These are phyloP conservation scores for Oriolus oriolus DNA, from an alignment of 2,113 vertebrate genomes.

Conservation along the genomic window DNA sequence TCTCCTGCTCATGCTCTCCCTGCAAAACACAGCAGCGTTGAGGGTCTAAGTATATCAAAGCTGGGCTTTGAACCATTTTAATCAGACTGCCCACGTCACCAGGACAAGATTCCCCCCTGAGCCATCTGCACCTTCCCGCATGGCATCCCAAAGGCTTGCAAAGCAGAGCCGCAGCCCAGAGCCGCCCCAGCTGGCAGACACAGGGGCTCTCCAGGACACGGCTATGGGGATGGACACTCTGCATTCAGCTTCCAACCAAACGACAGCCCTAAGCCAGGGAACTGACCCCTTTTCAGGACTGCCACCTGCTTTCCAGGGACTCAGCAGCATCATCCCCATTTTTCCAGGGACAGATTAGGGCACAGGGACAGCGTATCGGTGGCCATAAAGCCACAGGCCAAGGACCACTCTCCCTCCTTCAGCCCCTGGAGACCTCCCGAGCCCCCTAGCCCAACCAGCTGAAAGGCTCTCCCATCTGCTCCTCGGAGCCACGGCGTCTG, in stretches of 20 bases:
- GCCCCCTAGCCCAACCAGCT: background rate
- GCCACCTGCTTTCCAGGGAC: background rate
- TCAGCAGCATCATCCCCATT: background rate
- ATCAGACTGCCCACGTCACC: background rate
- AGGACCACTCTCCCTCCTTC: background rate
- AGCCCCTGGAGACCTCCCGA: background rate
- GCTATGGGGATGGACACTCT: background rate
- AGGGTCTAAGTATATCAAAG: background rate
- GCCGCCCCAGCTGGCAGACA: background rate
- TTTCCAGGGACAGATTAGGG: background rate
- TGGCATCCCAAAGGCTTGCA: background rate
- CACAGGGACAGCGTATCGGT: fast-evolving
- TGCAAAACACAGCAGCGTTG: fast-evolving
- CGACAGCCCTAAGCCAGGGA: background rate
- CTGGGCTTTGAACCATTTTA: background rate
- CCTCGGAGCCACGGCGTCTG: background rate
- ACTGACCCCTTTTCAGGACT: background rate
- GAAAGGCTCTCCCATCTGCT: constrained; percentile 35
- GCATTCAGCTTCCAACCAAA: background rate
- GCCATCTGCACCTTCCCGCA: background rate
- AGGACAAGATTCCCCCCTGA: background rate
- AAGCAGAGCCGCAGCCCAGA: background rate
- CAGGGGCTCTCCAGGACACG: background rate
- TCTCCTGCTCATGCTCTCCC: background rate
- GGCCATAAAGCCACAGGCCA: background rate